Base-by-base conservation (phyloP, 2,888 invertebrate species). In the Bedellia somnulentella region DNA sequence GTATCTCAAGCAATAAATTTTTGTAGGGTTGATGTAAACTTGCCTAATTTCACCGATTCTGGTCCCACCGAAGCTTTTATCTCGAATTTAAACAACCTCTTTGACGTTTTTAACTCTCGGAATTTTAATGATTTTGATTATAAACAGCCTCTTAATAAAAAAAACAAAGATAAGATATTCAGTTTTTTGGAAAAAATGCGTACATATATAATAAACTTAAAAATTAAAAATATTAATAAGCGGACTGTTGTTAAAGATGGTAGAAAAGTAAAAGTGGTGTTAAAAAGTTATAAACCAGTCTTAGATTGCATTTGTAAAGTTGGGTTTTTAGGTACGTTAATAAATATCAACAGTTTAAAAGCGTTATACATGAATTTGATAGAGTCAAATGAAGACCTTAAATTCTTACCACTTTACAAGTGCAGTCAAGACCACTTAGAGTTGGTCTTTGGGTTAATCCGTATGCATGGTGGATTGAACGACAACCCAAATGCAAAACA, bases 381-480 rank as follows among this genome's bases (percentile, higher is more conserved):
- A 15, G n/a, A n/a, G n/a, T n/a, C n/a, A n/a, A n/a, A n/a, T n/a
- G n/a, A n/a, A n/a, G n/a, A n/a, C n/a, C n/a, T n/a, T n/a, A n/a
- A 10, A 6, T 31, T 15, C 11, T 5, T 30, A 10, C 8, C 21
- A 3, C 18, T 31, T 23, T 34, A 33, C 26, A 24, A 34, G 32
- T 16, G 23, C 5, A 34, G 40, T 15, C 39, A 41, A 30, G 38
- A 38, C n/a, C 37, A 40, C n/a, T 30, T 38, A 2, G 37, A 37
- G 23, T 26, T 40, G 21, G n/a, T n/a, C n/a, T n/a, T n/a, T n/a
- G n/a, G n/a, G n/a, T n/a, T n/a, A n/a, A n/a, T n/a, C n/a, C n/a
- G n/a, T n/a, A n/a, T n/a, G n/a, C n/a, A n/a, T n/a, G n/a, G n/a
- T n/a, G n/a, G n/a, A n/a, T n/a, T n/a, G n/a, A n/a, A n/a, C n/a